Conservation (phyloP, 2,797 vertebrate species). For the Neoniphon sammara region DNA sequence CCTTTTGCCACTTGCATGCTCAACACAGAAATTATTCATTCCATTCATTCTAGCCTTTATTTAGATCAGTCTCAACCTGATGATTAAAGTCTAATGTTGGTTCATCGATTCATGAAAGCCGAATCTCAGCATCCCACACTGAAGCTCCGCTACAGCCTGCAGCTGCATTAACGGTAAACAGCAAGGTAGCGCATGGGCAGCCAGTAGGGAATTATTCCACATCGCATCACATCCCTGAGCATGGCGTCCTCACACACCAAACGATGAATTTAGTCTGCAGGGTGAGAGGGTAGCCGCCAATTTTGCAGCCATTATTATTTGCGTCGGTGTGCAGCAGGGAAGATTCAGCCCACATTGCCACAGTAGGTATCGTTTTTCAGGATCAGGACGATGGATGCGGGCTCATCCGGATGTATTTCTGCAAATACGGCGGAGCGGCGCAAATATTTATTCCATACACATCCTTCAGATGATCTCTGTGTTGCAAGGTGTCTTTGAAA, state of each 20-base stretch:
- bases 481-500: constrained; percentile 71
- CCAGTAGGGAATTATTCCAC: constrained; percentile 79
- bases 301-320: constrained; percentile 52
- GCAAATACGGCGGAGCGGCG: constrained; percentile 60
- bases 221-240: constrained; percentile 77
- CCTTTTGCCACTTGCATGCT: background rate
- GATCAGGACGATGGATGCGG: constrained; percentile 76
- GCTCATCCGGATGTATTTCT: constrained; percentile 57
- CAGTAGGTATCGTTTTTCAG: constrained; percentile 46
- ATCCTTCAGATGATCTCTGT: constrained; percentile 53
- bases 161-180: constrained; percentile 80
- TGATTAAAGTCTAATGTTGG: constrained; percentile 27
- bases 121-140: constrained; percentile 24
- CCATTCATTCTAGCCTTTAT: constrained; percentile 4
- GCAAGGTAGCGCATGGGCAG: constrained; percentile 81
- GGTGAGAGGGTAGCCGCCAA: constrained; percentile 46
- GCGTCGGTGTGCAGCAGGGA: constrained; percentile 51
- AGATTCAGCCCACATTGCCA: constrained; percentile 50
- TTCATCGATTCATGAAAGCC: constrained; percentile 18
- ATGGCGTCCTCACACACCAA: constrained; percentile 73
- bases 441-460: constrained; percentile 58
- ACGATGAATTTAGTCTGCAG: constrained; percentile 57
- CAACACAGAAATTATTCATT: constrained; percentile 20
- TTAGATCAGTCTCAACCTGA: constrained; percentile 23
- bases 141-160: constrained; percentile 33